A percentile compares a stretch with the other conserved stretches of the same genome.
Conservation (phyloP, 2,113 vertebrate species). For the Syrmaticus mikado region DNA sequence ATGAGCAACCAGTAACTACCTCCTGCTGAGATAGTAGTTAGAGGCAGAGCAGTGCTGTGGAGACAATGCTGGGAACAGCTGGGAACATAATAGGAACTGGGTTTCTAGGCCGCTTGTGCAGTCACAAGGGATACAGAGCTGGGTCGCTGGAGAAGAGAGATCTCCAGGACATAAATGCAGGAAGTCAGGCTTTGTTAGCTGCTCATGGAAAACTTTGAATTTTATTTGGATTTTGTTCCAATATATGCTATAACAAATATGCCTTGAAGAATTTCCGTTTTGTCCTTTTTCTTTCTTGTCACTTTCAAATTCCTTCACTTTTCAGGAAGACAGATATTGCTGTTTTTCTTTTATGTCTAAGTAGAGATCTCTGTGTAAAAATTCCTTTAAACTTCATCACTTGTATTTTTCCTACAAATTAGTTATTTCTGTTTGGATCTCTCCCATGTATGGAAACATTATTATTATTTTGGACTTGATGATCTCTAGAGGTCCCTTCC, state of each 20-base stretch:
- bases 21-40: background rate
- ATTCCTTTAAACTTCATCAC: background rate
- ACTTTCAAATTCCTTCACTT: background rate
- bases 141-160: background rate
- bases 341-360: background rate
- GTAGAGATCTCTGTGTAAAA: background rate
- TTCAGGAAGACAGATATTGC: background rate
- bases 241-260: background rate
- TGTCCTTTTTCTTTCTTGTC: background rate
- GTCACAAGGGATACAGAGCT: background rate
- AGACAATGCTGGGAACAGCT: background rate
- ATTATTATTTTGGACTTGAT: too few relatives aligned
- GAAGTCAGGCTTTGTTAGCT: background rate
- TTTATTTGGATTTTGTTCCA: background rate
- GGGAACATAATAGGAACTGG: background rate
- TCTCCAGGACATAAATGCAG: background rate
- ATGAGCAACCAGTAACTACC: background rate
- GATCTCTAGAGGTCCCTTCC: too few relatives aligned
- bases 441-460: background rate
- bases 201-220: background rate
- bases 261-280: background rate
- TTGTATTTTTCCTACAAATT: background rate
- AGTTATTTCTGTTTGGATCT: background rate
- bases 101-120: background rate
- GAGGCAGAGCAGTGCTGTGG: background rate